Evolutionary conservation across 2,888 invertebrate species (phyloP), one percentile per base, ranked within the genome.

Genomic region (Sinopyrophorus schimmeli): DNA sequence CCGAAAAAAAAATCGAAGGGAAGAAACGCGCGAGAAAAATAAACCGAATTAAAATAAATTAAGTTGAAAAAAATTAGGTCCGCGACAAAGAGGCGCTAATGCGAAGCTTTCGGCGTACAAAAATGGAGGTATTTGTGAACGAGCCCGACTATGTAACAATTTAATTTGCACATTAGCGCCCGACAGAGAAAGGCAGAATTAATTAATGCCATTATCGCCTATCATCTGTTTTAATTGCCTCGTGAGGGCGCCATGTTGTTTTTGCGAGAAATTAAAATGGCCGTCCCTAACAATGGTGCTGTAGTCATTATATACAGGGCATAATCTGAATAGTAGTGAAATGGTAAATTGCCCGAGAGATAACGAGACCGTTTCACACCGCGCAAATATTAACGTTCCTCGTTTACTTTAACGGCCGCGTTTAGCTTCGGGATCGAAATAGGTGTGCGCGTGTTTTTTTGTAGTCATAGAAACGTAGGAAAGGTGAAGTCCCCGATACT

Each of bases 391-490:
- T 47, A 46, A 47, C 43, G 34, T 24, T 27, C 39, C 38, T 63
- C 76, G 75, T 56, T 61, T 70, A 73, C 76, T 76, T 76, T 77
- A 77, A 77, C 77, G 76, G 76, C 76, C 75, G 76, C 76, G 77
- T 46, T 50, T 32, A 32, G 31, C 43, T 38, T n/a, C n/a, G n/a
- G n/a, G n/a, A n/a, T n/a, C n/a, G n/a, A n/a, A n/a, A n/a, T n/a
- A n/a, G n/a, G n/a, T n/a, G n/a, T n/a, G n/a, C n/a, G n/a, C n/a
- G n/a, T n/a, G n/a, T n/a, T n/a, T n/a, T n/a, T n/a, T n/a, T n/a
- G n/a, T n/a, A n/a, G n/a, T n/a, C n/a, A n/a, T n/a, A n/a, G n/a
- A n/a, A n/a, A n/a, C n/a, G n/a, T n/a, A n/a, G n/a, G n/a, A n/a
- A n/a, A n/a, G n/a, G n/a, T n/a, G n/a, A n/a, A n/a, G n/a, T n/a